A percentile compares a stretch with the other conserved stretches of the same genome.
Evolutionary conservation across 2,888 invertebrate genomes (phyloP).

Genomic region (Dysmachus trigonus): DNA sequence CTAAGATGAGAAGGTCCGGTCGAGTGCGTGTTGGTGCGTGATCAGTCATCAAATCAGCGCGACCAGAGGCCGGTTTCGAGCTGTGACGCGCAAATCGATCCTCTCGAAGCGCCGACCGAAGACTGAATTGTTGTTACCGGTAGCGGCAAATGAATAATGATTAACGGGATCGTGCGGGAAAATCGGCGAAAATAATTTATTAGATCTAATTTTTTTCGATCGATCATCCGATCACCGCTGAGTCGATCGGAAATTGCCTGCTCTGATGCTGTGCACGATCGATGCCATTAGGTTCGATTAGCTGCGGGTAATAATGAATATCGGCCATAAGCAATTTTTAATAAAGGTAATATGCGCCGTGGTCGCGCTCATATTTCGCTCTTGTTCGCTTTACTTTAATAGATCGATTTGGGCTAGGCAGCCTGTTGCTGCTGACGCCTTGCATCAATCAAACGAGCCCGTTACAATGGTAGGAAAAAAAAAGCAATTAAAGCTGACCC

Average conservation of each 20-base stretch:
- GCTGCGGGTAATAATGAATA: constrained; percentile 26
- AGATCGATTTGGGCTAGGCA: not conserved
- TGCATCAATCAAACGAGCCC: not conserved
- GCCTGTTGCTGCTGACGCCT: not conserved
- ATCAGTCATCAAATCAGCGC: constrained; percentile 8
- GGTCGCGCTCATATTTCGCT: not conserved
- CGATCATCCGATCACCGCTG: not conserved
- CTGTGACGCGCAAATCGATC: not conserved
- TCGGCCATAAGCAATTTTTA: constrained; percentile 22
- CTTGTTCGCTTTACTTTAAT: not conserved
- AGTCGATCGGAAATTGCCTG: not conserved
- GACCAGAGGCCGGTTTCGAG: not conserved
- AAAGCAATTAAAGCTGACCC: constrained; percentile 9
- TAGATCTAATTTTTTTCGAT: constrained; percentile 5
- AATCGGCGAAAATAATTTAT: constrained; percentile 27
- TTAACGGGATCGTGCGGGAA: constrained; percentile 15
- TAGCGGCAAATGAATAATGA: constrained; percentile 4
- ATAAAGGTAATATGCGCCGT: constrained; percentile 4
- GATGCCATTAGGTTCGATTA: constrained; percentile 16
- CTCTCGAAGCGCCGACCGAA: not conserved
- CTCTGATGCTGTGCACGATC: not conserved
- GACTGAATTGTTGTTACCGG: constrained; percentile 7
- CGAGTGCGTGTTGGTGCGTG: not conserved
- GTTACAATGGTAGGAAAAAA: not conserved
- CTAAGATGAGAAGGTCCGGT: not conserved